Conservation (phyloP, 2,888 invertebrate genomes). For the Neoascia interrupta region DNA sequence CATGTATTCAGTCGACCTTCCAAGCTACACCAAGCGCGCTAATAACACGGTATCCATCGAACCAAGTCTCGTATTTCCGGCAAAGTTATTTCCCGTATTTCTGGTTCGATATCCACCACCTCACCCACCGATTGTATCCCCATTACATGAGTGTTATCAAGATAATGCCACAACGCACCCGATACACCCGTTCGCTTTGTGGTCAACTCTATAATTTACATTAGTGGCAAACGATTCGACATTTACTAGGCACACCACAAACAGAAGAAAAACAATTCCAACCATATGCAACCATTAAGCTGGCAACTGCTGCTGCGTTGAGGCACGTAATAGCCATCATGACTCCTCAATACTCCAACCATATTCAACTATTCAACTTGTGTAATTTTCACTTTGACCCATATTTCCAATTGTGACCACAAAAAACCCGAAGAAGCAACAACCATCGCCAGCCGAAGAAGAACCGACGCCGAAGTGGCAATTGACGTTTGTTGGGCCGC, state of each 20-base stretch:
- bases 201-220: constrained; percentile 56
- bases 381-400: constrained; percentile 63
- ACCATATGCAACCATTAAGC: constrained; percentile 25
- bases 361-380: constrained; percentile 51
- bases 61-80: constrained; percentile 57
- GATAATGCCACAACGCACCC: constrained; percentile 13
- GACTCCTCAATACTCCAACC: constrained; percentile 49
- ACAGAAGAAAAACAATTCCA: constrained; percentile 1
- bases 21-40: too few species aligned
- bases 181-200: constrained; percentile 15
- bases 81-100: constrained; percentile 59
- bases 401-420: constrained; percentile 36
- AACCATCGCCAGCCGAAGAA: not conserved
- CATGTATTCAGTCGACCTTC: too few species aligned
- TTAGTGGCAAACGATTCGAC: constrained; percentile 52
- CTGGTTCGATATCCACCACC: constrained; percentile 38
- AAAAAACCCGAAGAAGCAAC: not conserved
- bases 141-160: constrained; percentile 50
- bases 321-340: constrained; percentile 54
- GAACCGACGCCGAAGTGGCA: not conserved
- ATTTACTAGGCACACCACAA: constrained; percentile 27
- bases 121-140: constrained; percentile 26
- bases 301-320: constrained; percentile 29
- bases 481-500: constrained; percentile 6
- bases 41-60: constrained; percentile 24